Base-by-base conservation (phyloP, 2,888 invertebrate genomes). In the Euclidia mi region DNA sequence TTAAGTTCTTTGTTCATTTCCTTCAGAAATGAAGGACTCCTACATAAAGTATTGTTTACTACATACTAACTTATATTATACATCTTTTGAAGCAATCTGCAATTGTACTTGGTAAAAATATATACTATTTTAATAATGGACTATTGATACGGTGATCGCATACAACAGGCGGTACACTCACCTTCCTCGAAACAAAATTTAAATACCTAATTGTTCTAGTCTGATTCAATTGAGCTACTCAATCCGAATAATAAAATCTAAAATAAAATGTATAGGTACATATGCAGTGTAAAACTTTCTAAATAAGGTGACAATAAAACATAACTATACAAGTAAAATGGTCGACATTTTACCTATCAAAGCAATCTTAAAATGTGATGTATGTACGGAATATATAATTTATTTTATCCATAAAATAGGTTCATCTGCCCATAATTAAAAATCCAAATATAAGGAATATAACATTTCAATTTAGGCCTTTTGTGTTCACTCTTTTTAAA, bases 71-170 rank as follows among this genome's bases (percentile, higher is more conserved):
- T 83, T 89, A 91, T 81, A 81, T 72, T 65, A 73, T 69, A 81
- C 82, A 88, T 87, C 84, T 87, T 81, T 82, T 81, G 76, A 84
- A 85, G 83, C 82, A 85, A 88, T 80, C 84, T 82, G 84, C 81
- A 84, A 88, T 92, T 92, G 92, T 92, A 92, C 93, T 92, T 92
- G 81, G 81, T 73, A 81, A 81, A 85, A 81, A 74, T 70, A 81
- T 80, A 75, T 66, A 67, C 76, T 76, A 71, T 69, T 57, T 56
- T 56, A 68, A 40, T 66, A 68, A 65, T 67, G 71, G 64, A 70
- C 70, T 66, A 66, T 64, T 71, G 75, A 62, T 71, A 76, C 61
- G 64, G 59, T 73, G 71, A 79, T 79, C 77, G 79, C 65, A 73
- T 79, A 61, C 79, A 84, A 83, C 89, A 87, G 84, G 7, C 7